Base-by-base conservation (phyloP, 2,888 invertebrate species). In the Drosophila algonquin region DNA sequence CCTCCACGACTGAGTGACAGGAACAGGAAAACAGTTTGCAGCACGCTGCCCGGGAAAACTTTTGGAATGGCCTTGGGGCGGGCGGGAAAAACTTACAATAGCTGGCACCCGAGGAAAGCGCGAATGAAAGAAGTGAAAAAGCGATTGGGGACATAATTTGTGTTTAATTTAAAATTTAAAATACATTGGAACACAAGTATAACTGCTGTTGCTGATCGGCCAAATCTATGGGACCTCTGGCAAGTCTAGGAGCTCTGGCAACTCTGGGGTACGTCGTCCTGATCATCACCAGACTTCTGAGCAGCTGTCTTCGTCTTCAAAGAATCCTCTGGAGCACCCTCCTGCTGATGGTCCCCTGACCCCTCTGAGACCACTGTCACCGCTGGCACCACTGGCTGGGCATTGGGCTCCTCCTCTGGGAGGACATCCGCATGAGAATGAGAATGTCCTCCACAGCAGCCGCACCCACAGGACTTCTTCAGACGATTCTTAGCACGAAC, bases 401-500 rank as follows among this genome's bases (percentile, higher is more conserved):
- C 24, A 24, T 24, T 24, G 24, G 24, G 0, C 24, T 3, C 24
- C 24, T 40, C 5, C 14, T 40, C 14, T 40, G 40, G 2, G 6
- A 32, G 10, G 32, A 14, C 40, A 14, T 5, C 14, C 14, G 40
- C 14, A 0, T 1, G 40, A 21, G 40, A 6, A 0, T 1, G 40
- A 14, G 40, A 2, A 0, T 6, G 40, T 6, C 14, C 6, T 1
- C 46, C 21, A 27, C 46, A 24, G 2, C 46, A 40, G 21, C 56
- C 30, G 18, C 46, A 47, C 5, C 35, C 12, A 27, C 46, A 53
- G 8, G 16, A 18, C 18, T 18, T 18, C 8, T 53, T 53, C 18
- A 57, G 9, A 0, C 81, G 89, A 47, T 81, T 81, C 6, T 48
- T 51, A 0, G 47, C 1, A n/a, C 62, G 72, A 24, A 87, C 70